phyloP scores from a whole-genome alignment of 2,888 invertebrate genomes.

The Melanargia galathea region DNA sequence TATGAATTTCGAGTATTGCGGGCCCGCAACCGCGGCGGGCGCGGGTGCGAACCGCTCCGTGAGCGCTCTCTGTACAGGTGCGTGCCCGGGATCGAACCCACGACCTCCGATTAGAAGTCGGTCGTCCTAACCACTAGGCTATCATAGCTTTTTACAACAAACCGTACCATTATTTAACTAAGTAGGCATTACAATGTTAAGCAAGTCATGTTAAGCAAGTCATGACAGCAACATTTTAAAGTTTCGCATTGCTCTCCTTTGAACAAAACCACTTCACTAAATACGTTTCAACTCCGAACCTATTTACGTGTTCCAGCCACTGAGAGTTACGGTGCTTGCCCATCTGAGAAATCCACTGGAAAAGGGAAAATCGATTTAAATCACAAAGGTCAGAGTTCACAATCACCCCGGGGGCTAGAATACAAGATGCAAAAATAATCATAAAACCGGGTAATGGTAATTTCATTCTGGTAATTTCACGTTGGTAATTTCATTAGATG shows the following conservation, averaged over 20 bases:
- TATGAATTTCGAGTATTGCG: too few relatives aligned
- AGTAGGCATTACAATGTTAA: neutral
- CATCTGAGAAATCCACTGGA: neutral
- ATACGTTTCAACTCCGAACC: slow-evolving; percentile 10
- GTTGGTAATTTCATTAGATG: slow-evolving; percentile 6
- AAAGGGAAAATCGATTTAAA: neutral
- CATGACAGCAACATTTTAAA: neutral
- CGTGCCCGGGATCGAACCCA: neutral
- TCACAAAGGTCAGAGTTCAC: neutral
- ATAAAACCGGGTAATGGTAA: neutral
- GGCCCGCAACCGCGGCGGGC: too few relatives aligned
- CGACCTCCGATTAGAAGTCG: neutral
- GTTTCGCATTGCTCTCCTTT: neutral
- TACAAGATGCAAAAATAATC: slow-evolving; percentile 5
- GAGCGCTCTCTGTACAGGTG: too few relatives aligned
- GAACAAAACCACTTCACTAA: neutral
- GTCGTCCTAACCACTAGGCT: neutral
- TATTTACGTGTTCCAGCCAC: slow-evolving; percentile 4
- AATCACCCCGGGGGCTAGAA: neutral
- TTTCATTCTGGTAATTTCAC: slow-evolving; percentile 4
- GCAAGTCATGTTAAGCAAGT: neutral
- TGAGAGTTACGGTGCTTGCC: slow-evolving; percentile 2
- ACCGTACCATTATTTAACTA: neutral
- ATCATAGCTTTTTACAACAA: too few relatives aligned
- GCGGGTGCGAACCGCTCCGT: too few relatives aligned